Percentiles rank a stretch among this genome's conserved stretches.
phyloP scores from a whole-genome alignment of 35 echinoderm and acorn worm species.

The Patiria miniata region DNA sequence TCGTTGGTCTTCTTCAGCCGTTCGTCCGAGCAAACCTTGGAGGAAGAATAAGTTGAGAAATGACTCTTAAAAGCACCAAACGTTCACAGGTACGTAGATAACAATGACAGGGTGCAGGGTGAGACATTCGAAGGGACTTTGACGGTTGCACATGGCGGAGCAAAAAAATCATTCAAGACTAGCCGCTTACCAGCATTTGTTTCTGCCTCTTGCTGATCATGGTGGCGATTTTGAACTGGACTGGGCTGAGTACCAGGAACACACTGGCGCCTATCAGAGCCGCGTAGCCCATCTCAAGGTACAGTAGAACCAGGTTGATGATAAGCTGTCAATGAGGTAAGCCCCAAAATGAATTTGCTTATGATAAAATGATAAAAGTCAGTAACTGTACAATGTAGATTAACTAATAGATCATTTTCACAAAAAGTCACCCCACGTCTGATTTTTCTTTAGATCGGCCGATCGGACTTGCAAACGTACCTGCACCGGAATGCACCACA shows the following conservation, averaged over 20 bases:
- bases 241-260: constrained; percentile 39
- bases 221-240: constrained; percentile 48
- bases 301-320: constrained; percentile 42
- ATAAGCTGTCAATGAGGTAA: constrained; percentile 15
- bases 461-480: constrained; percentile 13
- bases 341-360: no score
- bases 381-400: no score
- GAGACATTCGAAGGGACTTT: no score
- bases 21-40: constrained; percentile 32
- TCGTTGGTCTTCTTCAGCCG: constrained; percentile 57
- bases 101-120: no score
- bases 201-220: constrained; percentile 48
- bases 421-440: no score
- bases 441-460: background rate
- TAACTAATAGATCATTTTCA: no score
- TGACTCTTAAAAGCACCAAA: no score
- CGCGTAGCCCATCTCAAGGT: constrained; percentile 41
- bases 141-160: no score
- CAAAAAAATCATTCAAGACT: no score
- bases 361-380: no score
- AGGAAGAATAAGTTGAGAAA: background rate
- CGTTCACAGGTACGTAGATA: no score
- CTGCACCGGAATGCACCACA: constrained; percentile 81
- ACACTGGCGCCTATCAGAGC: constrained; percentile 36
- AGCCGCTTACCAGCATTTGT: constrained; percentile 43